Percentiles rank a stretch among this genome's conserved stretches.
Conservation (phyloP, 2,888 invertebrate genomes). For the Aradus depressus region DNA sequence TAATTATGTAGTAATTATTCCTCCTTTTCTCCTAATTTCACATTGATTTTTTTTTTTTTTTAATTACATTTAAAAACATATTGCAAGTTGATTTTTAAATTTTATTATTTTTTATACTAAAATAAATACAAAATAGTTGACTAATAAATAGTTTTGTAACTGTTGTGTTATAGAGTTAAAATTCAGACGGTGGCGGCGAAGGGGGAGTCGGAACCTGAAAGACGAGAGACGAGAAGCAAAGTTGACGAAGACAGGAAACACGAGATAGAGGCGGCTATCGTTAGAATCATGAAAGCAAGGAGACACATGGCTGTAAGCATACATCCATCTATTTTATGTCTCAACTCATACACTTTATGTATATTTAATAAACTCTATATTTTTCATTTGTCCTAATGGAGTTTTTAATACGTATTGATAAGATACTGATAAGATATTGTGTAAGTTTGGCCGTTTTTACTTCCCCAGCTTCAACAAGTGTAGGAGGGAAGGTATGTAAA, state of each 20-base stretch:
- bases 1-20: too few species aligned
- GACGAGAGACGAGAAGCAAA: slow-evolving; percentile 93
- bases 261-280: slow-evolving; percentile 98
- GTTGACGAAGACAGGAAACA: slow-evolving; percentile 98
- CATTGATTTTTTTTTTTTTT: too few species aligned
- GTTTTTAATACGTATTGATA: background rate
- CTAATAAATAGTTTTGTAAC: too few species aligned
- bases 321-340: background rate
- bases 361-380: background rate
- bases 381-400: background rate
- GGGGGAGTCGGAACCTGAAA: slow-evolving; percentile 97
- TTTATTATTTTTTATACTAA: too few species aligned
- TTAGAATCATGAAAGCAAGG: slow-evolving; percentile 96
- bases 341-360: background rate
- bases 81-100: too few species aligned
- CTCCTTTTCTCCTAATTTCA: too few species aligned
- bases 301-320: slow-evolving; percentile 76
- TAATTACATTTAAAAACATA: too few species aligned
- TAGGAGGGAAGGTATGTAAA: too few species aligned
- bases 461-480: too few species aligned
- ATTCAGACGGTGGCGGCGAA: slow-evolving; percentile 90
- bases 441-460: too few species aligned
- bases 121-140: too few species aligned
- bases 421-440: too few species aligned
- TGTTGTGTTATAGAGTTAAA: slow-evolving; percentile 67